These are phyloP conservation scores for Apodemus speciosus DNA, from an alignment of 2,113 vertebrate species.

Conservation along the genomic window DNA sequence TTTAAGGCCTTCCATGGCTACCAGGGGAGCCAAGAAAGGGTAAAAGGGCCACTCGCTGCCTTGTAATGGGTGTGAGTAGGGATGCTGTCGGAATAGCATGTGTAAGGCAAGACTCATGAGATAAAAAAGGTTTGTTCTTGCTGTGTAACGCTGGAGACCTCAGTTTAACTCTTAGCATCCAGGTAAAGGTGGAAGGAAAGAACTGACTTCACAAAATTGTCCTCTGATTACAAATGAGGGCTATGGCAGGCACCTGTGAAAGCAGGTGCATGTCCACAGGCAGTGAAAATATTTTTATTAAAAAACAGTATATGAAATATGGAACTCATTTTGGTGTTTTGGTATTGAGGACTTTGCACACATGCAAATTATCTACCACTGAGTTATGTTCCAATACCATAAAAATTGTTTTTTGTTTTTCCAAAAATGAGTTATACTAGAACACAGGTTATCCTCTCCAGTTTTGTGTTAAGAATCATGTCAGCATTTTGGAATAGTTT, in stretches of 20 bases:
- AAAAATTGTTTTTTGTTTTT: neutral
- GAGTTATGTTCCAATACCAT: neutral
- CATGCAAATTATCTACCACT: neutral
- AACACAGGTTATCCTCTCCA: neutral
- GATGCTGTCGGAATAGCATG: neutral
- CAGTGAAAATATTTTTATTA: neutral
- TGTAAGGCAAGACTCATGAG: neutral
- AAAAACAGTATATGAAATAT: neutral
- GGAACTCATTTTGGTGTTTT: neutral
- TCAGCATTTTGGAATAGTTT: neutral
- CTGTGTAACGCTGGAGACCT: neutral
- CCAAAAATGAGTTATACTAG: neutral
- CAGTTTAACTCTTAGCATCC: neutral
- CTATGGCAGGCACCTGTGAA: neutral
- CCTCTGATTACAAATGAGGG: neutral
- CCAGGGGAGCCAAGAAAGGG: neutral
- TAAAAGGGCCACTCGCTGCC: neutral
- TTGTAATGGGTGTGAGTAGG: neutral
- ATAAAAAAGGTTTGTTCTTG: neutral
- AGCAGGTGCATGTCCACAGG: too few relatives aligned
- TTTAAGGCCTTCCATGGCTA: neutral
- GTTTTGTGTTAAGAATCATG: neutral
- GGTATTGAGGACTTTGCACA: too few relatives aligned
- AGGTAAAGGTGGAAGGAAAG: neutral
- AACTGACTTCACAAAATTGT: neutral